Conservation (phyloP, 2,888 invertebrate species). For the Neocrepidodera transversa region DNA sequence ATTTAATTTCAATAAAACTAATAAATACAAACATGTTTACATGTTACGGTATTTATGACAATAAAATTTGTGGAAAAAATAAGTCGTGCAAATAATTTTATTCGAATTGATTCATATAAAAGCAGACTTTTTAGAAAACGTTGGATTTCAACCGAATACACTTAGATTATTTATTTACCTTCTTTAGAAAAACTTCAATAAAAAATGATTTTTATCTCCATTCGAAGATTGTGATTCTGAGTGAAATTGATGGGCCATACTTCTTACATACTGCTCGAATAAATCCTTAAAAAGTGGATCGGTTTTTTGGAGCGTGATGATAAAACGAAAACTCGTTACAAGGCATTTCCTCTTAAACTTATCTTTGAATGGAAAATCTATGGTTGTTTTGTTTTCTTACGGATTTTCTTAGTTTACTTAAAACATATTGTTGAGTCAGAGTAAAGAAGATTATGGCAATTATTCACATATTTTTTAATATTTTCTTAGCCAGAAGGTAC, state of each 20-base stretch:
- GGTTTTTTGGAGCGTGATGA: constrained; percentile 14
- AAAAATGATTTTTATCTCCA: not conserved
- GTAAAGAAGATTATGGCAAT: not conserved
- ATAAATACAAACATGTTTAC: too few relatives aligned
- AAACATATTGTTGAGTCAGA: not conserved
- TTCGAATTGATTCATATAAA: too few relatives aligned
- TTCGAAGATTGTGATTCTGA: not conserved
- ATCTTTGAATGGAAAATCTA: constrained; percentile 17
- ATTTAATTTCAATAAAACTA: too few relatives aligned
- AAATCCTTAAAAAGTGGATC: constrained; percentile 18
- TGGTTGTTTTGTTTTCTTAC: constrained; percentile 5
- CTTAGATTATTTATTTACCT: not conserved
- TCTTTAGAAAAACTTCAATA: not conserved
- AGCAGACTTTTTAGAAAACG: too few relatives aligned
- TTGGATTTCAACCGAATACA: too few relatives aligned
- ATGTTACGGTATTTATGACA: too few relatives aligned
- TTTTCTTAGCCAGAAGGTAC: too few relatives aligned
- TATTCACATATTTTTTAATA: too few relatives aligned
- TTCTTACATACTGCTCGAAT: constrained; percentile 12
- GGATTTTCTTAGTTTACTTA: not conserved
- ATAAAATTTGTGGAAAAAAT: too few relatives aligned
- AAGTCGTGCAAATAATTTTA: too few relatives aligned
- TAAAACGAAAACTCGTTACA: constrained; percentile 18
- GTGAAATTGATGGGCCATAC: constrained; percentile 14
- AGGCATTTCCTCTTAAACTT: constrained; percentile 18